Conservation (phyloP, 1,140 invertebrate genomes). For the Heliothis virescens region DNA sequence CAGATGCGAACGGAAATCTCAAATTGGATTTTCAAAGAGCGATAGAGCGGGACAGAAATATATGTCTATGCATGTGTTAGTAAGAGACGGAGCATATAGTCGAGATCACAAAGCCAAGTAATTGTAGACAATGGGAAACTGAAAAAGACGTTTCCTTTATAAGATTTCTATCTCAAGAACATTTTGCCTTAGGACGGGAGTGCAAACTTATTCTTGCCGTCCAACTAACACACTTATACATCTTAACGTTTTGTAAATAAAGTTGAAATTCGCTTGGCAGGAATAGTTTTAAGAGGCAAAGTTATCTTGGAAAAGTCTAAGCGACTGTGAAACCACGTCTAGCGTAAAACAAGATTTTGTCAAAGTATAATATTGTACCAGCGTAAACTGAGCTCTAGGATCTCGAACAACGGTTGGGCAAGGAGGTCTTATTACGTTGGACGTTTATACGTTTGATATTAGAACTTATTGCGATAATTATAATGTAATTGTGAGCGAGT, state of each 20-base stretch:
- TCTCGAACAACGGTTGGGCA: background rate
- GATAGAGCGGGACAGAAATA: conserved; percentile 55
- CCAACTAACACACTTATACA: background rate
- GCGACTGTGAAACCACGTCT: conserved; percentile 78
- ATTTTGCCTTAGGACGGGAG: conserved; percentile 75
- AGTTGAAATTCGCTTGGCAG: conserved; percentile 7
- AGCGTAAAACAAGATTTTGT: conserved; percentile 80
- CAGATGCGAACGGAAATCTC: conserved; percentile 62
- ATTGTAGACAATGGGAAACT: conserved; percentile 83
- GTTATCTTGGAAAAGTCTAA: conserved; percentile 61
- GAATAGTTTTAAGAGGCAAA: conserved; percentile 5
- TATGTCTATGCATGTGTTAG: conserved; percentile 30
- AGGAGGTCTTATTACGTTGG: background rate
- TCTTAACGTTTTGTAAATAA: conserved; percentile 19
- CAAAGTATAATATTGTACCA: conserved; percentile 76
- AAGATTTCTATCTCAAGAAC: conserved; percentile 80
- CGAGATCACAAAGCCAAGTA: conserved; percentile 77
- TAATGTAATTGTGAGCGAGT: conserved; percentile 39
- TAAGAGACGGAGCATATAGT: conserved; percentile 59
- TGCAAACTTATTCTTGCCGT: conserved; percentile 51
- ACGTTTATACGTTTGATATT: conserved; percentile 34
- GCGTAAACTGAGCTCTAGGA: conserved; percentile 54
- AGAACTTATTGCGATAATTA: conserved; percentile 31
- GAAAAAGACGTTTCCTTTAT: conserved; percentile 83
- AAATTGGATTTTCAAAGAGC: conserved; percentile 67